phyloP scores from a whole-genome alignment of 2,888 invertebrate genomes.

The Meiosimyza decipiens region DNA sequence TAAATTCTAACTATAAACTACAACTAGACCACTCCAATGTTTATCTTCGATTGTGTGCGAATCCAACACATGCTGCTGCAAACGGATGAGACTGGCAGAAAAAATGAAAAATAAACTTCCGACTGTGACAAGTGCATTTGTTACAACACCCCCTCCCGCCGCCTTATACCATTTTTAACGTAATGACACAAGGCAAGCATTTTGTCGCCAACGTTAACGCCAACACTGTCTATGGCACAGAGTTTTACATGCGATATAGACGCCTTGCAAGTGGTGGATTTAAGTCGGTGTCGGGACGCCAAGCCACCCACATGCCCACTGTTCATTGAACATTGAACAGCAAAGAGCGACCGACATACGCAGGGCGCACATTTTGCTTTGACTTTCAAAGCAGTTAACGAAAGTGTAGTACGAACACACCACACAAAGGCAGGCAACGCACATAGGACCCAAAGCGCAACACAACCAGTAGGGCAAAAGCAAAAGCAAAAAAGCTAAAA shows the following conservation, averaged over 20 bases:
- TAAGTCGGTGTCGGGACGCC: not conserved
- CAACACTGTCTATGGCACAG: not conserved
- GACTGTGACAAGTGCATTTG: too few species aligned
- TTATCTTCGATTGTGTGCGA: too few species aligned
- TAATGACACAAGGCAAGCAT: conserved; percentile 25
- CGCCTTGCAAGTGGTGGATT: conserved; percentile 24
- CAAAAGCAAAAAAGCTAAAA: not conserved
- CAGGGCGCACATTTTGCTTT: conserved; percentile 21
- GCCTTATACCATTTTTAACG: not conserved
- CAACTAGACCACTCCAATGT: too few species aligned
- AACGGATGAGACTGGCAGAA: too few species aligned
- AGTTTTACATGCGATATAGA: conserved; percentile 4
- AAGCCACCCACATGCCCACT: not conserved
- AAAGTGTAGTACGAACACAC: not conserved
- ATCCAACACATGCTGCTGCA: too few species aligned
- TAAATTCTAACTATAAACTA: too few species aligned
- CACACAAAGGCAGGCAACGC: not conserved
- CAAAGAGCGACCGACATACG: too few species aligned
- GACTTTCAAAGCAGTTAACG: conserved; percentile 23
- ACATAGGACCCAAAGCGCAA: too few species aligned
- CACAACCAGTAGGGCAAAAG: not conserved
- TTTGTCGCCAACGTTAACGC: conserved; percentile 25
- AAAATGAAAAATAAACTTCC: too few species aligned
- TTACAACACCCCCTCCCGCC: too few species aligned
- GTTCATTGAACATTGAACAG: conserved; percentile 27